These are phyloP conservation scores for Hyperoplus immaculatus DNA, from an alignment of 2,797 vertebrate genomes.

Conservation along the genomic window DNA sequence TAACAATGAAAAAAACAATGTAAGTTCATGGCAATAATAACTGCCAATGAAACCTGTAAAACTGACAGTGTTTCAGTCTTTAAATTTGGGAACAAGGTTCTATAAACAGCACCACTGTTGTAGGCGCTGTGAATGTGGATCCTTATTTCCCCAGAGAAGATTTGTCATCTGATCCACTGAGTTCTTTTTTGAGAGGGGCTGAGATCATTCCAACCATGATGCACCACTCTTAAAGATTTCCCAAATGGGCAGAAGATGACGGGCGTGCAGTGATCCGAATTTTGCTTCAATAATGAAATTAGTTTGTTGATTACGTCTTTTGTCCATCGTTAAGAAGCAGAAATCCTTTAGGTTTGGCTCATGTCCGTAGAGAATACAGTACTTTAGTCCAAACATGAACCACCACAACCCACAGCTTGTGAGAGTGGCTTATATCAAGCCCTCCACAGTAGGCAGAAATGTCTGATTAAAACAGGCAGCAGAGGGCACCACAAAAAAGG, in stretches of 20 bases:
- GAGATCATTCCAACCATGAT: constrained; percentile 27
- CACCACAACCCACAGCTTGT: background rate
- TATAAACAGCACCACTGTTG: constrained; percentile 26
- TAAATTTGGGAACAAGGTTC: background rate
- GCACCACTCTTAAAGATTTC: constrained; percentile 4
- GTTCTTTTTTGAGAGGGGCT: constrained; percentile 18
- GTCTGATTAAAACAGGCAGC: constrained; percentile 27
- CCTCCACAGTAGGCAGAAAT: constrained; percentile 33
- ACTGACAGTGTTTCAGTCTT: constrained; percentile 18
- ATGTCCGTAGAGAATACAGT: background rate
- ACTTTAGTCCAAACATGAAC: background rate
- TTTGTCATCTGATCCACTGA: constrained; percentile 20
- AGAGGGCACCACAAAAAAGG: constrained; percentile 2
- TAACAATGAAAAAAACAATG: constrained; percentile 35
- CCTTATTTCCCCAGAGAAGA: constrained; percentile 29
- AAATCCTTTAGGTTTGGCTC: constrained; percentile 28
- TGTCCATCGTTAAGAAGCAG: constrained; percentile 16
- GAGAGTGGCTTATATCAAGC: constrained; percentile 41
- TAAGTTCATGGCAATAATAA: constrained; percentile 34
- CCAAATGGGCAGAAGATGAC: background rate
- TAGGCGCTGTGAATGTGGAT: background rate
- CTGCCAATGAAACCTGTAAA: constrained; percentile 10
- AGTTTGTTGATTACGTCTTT: constrained; percentile 9
- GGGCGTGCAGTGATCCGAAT: background rate
- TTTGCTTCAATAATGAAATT: background rate